phyloP scores from a whole-genome alignment of 1,140 invertebrate species.

The Apocrypta bakeri region DNA sequence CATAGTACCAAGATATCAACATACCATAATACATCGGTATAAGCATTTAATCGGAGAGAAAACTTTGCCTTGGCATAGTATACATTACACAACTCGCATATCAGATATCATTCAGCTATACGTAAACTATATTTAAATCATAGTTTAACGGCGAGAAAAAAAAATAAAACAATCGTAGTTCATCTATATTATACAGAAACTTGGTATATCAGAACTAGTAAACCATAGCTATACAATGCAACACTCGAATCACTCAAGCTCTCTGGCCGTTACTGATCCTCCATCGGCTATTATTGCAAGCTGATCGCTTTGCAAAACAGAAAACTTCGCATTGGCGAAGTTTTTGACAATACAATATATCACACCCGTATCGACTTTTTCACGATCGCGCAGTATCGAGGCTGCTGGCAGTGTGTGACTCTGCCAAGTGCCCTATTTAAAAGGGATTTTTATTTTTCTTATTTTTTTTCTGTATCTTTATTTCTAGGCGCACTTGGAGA shows the following conservation, averaged over 20 bases:
- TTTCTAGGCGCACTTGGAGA: slow-evolving; percentile 31
- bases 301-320: not conserved
- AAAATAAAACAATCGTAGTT: slow-evolving; percentile 1
- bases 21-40: not conserved
- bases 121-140: not conserved
- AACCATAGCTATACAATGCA: not conserved
- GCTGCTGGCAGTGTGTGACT: slow-evolving; percentile 39
- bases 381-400: not conserved
- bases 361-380: slow-evolving; percentile 3
- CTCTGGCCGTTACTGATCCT: not conserved
- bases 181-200: not conserved
- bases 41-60: not conserved
- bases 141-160: not conserved
- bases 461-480: not conserved
- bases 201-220: not conserved
- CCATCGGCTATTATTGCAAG: not conserved
- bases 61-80: not conserved
- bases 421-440: slow-evolving; percentile 30
- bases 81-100: not conserved
- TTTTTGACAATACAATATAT: slow-evolving; percentile 8
- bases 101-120: not conserved
- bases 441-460: not conserved
- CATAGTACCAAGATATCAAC: not conserved
- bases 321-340: not conserved
- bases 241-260: slow-evolving; percentile 28